Conservation (phyloP, 1,140 invertebrate genomes). For the Hirudo medicinalis region DNA sequence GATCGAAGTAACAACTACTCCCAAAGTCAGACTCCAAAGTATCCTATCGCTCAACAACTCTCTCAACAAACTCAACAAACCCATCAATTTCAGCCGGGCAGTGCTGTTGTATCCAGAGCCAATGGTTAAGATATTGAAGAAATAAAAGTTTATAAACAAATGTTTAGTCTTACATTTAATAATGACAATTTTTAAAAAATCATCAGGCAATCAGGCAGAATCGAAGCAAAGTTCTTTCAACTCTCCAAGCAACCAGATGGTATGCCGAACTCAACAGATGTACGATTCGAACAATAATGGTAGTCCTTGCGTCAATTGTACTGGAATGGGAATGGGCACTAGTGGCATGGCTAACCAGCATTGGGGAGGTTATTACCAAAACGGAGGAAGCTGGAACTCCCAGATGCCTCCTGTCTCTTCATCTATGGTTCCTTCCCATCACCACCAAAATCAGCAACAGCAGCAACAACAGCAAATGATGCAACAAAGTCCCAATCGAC, state of each 20-base stretch:
- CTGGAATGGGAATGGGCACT: too few relatives aligned
- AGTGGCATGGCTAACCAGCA: too few relatives aligned
- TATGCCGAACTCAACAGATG: too few relatives aligned
- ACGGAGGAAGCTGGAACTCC: too few relatives aligned
- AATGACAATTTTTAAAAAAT: neutral
- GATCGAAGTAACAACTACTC: slow-evolving; percentile 8
- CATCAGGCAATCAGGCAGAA: too few relatives aligned
- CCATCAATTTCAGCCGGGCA: neutral
- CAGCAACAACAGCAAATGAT: slow-evolving; percentile 7
- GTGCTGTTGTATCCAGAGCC: neutral
- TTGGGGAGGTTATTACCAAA: too few relatives aligned
- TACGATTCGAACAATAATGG: too few relatives aligned
- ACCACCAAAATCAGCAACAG: slow-evolving; percentile 1
- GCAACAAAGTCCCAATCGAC: slow-evolving; percentile 1
- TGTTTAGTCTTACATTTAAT: neutral
- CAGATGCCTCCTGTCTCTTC: too few relatives aligned
- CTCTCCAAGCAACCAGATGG: too few relatives aligned
- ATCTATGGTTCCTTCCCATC: neutral
- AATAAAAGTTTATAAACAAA: neutral
- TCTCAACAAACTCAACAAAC: neutral
- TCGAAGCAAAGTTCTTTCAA: too few relatives aligned
- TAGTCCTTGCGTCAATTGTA: too few relatives aligned
- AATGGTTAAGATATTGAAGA: neutral
- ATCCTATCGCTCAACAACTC: neutral
- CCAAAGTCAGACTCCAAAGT: neutral